These are phyloP conservation scores for Salvator merianae DNA, from an alignment of 2,113 vertebrate species.

Conservation along the genomic window DNA sequence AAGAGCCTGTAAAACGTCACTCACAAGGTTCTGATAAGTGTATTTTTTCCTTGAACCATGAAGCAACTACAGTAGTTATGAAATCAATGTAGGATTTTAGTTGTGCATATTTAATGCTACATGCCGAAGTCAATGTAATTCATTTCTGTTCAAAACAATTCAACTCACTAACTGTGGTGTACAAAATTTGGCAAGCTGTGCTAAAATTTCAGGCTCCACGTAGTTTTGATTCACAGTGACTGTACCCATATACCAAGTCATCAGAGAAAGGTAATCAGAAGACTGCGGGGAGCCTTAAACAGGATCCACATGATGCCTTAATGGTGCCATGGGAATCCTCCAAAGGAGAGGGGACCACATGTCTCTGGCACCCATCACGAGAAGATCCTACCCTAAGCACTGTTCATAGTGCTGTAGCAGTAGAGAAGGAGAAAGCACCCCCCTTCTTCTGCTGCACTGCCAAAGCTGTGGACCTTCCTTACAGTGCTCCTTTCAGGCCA, in stretches of 20 bases:
- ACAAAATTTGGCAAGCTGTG: background rate
- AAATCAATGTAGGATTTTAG: slow-evolving; percentile 4
- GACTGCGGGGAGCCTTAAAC: background rate
- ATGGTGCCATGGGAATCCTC: too few species aligned
- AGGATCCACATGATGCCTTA: too few species aligned
- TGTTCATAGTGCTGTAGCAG: too few species aligned
- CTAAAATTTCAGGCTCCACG: background rate
- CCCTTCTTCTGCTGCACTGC: too few species aligned
- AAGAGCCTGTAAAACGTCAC: background rate
- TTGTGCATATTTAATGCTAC: background rate
- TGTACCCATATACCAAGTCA: too few species aligned
- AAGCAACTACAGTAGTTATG: background rate
- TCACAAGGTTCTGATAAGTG: background rate
- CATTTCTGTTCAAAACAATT: background rate
- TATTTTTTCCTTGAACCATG: background rate
- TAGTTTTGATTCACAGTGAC: background rate
- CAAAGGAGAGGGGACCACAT: too few species aligned
- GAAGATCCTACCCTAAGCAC: too few species aligned
- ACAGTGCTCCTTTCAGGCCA: too few species aligned
- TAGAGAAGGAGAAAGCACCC: too few species aligned
- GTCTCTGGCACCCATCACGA: too few species aligned
- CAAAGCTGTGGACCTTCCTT: too few species aligned
- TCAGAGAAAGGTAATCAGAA: background rate
- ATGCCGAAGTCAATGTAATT: background rate
- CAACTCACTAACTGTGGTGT: background rate